Percentiles rank a stretch among this genome's conserved stretches.
Conservation (phyloP, 2,113 vertebrate genomes). For the Dendropsophus ebraccatus region DNA sequence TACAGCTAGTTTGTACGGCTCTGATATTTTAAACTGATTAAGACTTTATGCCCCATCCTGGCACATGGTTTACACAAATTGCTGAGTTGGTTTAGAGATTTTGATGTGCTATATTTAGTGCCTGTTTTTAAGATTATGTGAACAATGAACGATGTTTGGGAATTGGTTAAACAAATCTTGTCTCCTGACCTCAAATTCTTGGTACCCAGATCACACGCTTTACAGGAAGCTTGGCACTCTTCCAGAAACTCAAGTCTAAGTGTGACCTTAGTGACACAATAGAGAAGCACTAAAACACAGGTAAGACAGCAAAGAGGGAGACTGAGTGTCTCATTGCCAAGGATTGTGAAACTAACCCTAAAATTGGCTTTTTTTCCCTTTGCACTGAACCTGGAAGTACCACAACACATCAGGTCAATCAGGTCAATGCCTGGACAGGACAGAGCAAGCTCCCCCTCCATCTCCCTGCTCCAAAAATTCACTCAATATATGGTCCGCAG, state of each 20-base stretch:
- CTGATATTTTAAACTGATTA: constrained; percentile 40
- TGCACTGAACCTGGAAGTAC: too few species aligned
- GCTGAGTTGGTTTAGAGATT: constrained; percentile 39
- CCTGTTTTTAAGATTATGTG: constrained; percentile 39
- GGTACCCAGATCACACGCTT: not conserved
- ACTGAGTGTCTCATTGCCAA: too few species aligned
- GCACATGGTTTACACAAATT: constrained; percentile 48
- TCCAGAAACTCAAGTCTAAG: not conserved
- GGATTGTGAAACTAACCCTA: too few species aligned
- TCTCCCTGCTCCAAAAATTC: too few species aligned
- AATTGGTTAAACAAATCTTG: constrained; percentile 33
- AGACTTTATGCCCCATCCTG: constrained; percentile 20
- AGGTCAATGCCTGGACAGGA: too few species aligned
- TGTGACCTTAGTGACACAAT: not conserved
- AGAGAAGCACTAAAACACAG: too few species aligned
- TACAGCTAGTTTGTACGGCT: constrained; percentile 43
- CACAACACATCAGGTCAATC: too few species aligned
- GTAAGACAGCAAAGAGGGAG: too few species aligned
- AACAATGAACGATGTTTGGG: constrained; percentile 46
- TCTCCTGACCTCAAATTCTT: constrained; percentile 4
- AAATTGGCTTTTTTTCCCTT: too few species aligned
- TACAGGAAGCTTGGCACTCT: not conserved
- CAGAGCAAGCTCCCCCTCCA: too few species aligned
- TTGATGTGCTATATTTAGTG: constrained; percentile 49
- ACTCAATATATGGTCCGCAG: too few species aligned